Conservation (phyloP, 92 coral and sea anemone genomes). For the Epizoanthus illoricatus region DNA sequence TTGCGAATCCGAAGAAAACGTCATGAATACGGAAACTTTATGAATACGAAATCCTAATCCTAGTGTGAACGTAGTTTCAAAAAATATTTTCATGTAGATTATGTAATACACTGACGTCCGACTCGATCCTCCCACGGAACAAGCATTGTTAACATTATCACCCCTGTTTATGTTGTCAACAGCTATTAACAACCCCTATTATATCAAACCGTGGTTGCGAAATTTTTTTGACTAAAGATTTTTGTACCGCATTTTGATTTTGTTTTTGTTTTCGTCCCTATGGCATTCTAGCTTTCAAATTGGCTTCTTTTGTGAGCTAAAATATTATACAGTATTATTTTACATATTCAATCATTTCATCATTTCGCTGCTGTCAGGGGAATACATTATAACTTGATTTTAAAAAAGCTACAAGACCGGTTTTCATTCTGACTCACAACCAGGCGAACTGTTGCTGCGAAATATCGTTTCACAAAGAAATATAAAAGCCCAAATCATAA, state of each 20-base stretch:
- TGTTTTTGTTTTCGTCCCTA: not conserved
- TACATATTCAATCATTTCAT: too few relatives aligned
- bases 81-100: too few relatives aligned
- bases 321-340: too few relatives aligned
- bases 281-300: not conserved
- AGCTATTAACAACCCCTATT: too few relatives aligned
- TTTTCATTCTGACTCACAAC: not conserved
- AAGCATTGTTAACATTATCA: not conserved
- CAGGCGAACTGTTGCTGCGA: not conserved
- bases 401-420: conserved; percentile 17
- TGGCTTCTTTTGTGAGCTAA: too few relatives aligned
- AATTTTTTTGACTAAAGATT: not conserved
- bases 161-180: not conserved
- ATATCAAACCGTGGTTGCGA: not conserved
- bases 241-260: not conserved
- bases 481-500: not conserved
- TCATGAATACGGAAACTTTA: too few relatives aligned
- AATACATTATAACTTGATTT: not conserved
- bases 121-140: too few relatives aligned
- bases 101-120: too few relatives aligned
- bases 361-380: too few relatives aligned
- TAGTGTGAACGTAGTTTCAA: too few relatives aligned
- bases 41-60: too few relatives aligned
- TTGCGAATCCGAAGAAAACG: too few relatives aligned
- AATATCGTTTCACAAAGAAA: not conserved